phyloP scores from a whole-genome alignment of 2,797 vertebrate genomes.

The Mormyrus proboscirostris region DNA sequence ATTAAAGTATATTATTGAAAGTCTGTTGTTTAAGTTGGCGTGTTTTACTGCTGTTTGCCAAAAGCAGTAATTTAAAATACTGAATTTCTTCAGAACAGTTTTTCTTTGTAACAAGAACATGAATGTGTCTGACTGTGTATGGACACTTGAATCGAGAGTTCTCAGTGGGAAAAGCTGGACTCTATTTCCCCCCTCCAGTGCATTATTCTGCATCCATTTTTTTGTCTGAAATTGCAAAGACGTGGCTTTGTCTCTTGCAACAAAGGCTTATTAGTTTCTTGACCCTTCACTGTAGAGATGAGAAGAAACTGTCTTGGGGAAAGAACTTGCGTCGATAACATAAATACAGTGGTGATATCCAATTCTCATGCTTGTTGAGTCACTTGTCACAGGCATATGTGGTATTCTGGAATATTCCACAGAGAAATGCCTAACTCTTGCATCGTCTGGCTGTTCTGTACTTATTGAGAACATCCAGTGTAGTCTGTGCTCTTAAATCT shows the following conservation, averaged over 20 bases:
- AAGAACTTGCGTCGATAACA: not conserved
- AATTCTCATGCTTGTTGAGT: not conserved
- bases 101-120: not conserved
- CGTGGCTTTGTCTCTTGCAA: not conserved
- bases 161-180: not conserved
- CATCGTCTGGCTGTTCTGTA: not conserved
- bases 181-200: not conserved
- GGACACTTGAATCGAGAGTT: not conserved
- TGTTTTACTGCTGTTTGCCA: not conserved
- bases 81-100: not conserved
- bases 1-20: conserved; percentile 15
- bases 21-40: not conserved
- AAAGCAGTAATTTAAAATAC: not conserved
- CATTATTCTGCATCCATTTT: not conserved
- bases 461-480: not conserved
- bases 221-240: not conserved
- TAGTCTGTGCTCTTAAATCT: not conserved
- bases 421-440: not conserved
- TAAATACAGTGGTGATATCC: not conserved
- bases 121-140: not conserved
- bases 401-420: not conserved
- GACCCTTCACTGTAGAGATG: not conserved
- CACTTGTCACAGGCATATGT: not conserved
- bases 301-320: not conserved
- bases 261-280: not conserved